Evolutionary conservation across 2,113 vertebrate species (phyloP).

Genomic region (Aix galericulata): DNA sequence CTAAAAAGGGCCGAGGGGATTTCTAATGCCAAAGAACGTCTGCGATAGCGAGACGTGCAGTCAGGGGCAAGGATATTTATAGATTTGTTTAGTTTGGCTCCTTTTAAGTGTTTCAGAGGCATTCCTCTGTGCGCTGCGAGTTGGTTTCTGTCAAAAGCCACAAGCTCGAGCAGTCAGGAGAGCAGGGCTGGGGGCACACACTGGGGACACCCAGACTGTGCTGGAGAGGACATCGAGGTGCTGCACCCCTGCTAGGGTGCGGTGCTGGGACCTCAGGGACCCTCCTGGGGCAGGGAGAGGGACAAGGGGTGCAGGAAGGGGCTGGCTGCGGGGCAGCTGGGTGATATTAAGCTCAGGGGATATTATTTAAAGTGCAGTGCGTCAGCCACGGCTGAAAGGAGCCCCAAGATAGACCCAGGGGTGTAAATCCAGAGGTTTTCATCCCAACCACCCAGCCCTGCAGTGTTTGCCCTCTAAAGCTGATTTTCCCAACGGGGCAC

Average conservation of each 20-base stretch:
- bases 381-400: neutral
- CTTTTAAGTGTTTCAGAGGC: neutral
- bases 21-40: neutral
- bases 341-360: no score
- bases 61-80: neutral
- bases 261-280: no score
- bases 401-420: neutral
- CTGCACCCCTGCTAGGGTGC: no score
- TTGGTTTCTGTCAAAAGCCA: neutral
- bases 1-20: neutral
- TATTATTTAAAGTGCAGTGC: accelerated
- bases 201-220: neutral
- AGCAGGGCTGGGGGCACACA: neutral
- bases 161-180: neutral
- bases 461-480: neutral
- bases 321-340: no score
- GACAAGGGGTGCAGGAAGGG: no score
- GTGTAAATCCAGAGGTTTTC: neutral
- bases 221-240: neutral
- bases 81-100: neutral
- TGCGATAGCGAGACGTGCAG: neutral
- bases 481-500: neutral
- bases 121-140: neutral
- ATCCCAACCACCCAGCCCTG: neutral
- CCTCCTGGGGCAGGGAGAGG: no score